These are phyloP conservation scores for Drosophila antonietae DNA, from an alignment of 2,888 invertebrate species.

Conservation along the genomic window DNA sequence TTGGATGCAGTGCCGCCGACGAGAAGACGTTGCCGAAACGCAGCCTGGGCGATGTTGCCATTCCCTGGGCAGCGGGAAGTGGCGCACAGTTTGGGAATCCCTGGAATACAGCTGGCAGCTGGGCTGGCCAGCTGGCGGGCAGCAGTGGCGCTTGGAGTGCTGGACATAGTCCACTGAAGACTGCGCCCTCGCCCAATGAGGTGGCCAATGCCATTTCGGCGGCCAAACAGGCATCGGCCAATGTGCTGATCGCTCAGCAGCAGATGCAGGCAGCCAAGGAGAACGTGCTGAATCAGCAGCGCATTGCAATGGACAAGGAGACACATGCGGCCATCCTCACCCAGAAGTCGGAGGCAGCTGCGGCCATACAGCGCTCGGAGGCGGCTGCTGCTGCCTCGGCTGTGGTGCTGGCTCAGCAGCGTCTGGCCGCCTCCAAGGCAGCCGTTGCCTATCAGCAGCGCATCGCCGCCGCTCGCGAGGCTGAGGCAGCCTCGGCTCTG, in stretches of 20 bases:
- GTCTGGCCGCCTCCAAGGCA: conserved; percentile 89
- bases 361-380: conserved; percentile 88
- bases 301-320: conserved; percentile 90
- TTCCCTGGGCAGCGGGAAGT: conserved; percentile 57
- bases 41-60: conserved; percentile 63
- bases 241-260: conserved; percentile 90
- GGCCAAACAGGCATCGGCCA: conserved; percentile 90
- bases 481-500: conserved; percentile 90
- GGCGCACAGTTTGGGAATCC: conserved; percentile 38
- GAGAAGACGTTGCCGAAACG: conserved; percentile 72
- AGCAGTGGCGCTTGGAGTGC: conserved; percentile 44
- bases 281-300: conserved; percentile 89
- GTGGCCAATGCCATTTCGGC: conserved; percentile 90
- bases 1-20: conserved; percentile 26
- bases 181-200: conserved; percentile 87
- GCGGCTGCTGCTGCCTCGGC: conserved; percentile 88
- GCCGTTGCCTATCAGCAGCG: conserved; percentile 90
- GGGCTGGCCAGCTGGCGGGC: conserved; percentile 31
- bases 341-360: conserved; percentile 88
- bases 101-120: conserved; percentile 53
- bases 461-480: conserved; percentile 89
- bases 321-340: conserved; percentile 88
- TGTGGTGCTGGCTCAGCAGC: conserved; percentile 89
- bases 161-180: conserved; percentile 38
- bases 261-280: conserved; percentile 91